Evolutionary conservation across 2,888 invertebrate species (phyloP).

Genomic region (Cantharis flavilabris): DNA sequence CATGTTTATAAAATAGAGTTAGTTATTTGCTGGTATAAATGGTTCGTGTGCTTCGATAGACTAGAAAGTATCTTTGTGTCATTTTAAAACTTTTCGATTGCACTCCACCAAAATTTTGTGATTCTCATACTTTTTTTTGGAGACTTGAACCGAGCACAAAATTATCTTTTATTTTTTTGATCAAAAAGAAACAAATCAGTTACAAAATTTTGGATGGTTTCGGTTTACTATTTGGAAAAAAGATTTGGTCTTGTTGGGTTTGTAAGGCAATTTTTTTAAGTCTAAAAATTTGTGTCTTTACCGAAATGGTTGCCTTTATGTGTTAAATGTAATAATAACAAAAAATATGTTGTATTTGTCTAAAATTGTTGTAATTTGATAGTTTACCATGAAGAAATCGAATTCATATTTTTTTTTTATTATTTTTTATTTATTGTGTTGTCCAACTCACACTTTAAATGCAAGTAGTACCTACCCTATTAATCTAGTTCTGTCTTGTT

Average conservation of each 20-base stretch:
- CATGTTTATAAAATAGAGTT: constrained; percentile 53
- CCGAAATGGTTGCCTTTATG: constrained; percentile 23
- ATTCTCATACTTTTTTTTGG: neutral
- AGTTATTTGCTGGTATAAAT: constrained; percentile 54
- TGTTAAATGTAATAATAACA: constrained; percentile 18
- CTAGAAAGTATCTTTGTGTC: constrained; percentile 30
- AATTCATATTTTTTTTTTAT: neutral
- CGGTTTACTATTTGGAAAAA: neutral
- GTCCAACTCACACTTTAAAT: neutral
- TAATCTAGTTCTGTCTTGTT: constrained; percentile 8
- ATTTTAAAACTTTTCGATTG: constrained; percentile 18
- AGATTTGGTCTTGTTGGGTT: neutral
- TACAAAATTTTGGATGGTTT: neutral
- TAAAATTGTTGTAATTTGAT: constrained; percentile 25
- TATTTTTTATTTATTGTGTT: neutral
- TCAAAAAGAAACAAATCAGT: neutral
- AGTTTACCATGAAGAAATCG: constrained; percentile 10
- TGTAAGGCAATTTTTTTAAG: neutral
- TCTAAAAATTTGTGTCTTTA: constrained; percentile 8
- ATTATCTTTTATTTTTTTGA: neutral
- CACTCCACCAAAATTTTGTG: neutral
- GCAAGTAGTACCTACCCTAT: neutral
- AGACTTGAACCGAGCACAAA: neutral
- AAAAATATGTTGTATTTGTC: constrained; percentile 27
- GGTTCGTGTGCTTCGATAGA: constrained; percentile 55